phyloP scores from a whole-genome alignment of 2,113 vertebrate species.

The Urocynchramus pylzowi region DNA sequence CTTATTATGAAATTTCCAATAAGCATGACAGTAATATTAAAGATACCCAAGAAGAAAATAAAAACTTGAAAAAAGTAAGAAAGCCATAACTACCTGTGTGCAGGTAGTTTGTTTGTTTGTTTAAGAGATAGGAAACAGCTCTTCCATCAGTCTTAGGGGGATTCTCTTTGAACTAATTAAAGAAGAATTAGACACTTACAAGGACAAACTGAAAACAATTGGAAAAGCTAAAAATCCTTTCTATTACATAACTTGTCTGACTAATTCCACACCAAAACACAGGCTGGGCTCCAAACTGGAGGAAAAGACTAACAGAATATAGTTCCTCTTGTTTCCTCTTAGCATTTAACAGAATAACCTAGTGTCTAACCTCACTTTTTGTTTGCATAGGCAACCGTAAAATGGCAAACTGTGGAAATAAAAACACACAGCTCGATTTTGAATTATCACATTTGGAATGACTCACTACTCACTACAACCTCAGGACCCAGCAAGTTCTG shows the following conservation, averaged over 20 bases:
- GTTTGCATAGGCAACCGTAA: neutral
- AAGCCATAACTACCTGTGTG: neutral
- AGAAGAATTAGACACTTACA: neutral
- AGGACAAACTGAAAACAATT: neutral
- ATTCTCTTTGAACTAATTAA: neutral
- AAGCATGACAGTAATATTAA: neutral
- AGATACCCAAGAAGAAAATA: neutral
- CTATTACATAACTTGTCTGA: neutral
- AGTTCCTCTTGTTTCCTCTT: neutral
- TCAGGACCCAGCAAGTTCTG: neutral
- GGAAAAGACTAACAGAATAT: neutral
- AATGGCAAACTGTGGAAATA: neutral
- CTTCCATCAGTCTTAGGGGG: neutral
- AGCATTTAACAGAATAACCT: neutral
- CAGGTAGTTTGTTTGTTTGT: neutral
- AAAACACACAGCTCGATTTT: neutral
- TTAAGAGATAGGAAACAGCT: neutral
- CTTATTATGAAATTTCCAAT: neutral
- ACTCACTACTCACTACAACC: neutral
- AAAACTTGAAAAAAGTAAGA: neutral
- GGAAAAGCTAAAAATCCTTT: constrained; percentile 1
- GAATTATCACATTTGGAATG: neutral
- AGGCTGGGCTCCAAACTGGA: neutral
- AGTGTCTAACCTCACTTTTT: neutral
- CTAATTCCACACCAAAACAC: constrained; percentile 18